These are phyloP conservation scores for Sus cebifrons DNA, from an alignment of 2,797 vertebrate genomes.

Conservation along the genomic window DNA sequence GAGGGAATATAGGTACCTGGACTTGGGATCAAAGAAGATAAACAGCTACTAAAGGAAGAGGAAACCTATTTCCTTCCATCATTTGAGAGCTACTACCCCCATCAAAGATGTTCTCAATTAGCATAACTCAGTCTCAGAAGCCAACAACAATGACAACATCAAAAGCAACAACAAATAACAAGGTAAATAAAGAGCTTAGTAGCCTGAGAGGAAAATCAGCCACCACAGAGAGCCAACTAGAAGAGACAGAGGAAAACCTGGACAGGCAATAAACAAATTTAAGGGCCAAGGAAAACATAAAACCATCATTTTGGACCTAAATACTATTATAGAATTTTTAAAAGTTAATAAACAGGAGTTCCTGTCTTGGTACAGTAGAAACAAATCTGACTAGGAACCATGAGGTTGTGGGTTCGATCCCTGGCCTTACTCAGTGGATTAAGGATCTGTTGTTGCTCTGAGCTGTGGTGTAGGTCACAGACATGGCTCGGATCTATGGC, in stretches of 20 bases:
- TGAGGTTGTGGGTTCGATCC: too few relatives aligned
- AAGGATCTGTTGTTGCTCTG: too few relatives aligned
- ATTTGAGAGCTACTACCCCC: neutral
- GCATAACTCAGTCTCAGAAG: neutral
- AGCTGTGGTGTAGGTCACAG: too few relatives aligned
- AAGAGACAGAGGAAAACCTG: neutral
- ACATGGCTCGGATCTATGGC: too few relatives aligned
- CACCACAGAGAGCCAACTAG: neutral
- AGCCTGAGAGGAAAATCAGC: neutral
- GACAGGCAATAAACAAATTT: neutral
- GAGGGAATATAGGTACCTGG: neutral
- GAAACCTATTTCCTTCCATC: neutral
- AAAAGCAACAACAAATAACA: neutral
- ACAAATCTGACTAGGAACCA: too few relatives aligned
- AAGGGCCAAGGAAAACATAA: neutral
- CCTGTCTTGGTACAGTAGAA: too few relatives aligned
- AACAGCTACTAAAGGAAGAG: neutral
- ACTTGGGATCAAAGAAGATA: neutral
- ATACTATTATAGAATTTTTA: neutral
- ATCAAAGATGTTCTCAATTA: neutral
- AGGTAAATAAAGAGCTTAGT: neutral
- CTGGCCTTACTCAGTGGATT: too few relatives aligned
- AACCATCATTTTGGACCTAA: neutral
- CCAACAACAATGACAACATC: neutral
- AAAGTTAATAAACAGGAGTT: neutral